phyloP scores from a whole-genome alignment of 2,797 vertebrate genomes.

The Phoxinus dragarum region DNA sequence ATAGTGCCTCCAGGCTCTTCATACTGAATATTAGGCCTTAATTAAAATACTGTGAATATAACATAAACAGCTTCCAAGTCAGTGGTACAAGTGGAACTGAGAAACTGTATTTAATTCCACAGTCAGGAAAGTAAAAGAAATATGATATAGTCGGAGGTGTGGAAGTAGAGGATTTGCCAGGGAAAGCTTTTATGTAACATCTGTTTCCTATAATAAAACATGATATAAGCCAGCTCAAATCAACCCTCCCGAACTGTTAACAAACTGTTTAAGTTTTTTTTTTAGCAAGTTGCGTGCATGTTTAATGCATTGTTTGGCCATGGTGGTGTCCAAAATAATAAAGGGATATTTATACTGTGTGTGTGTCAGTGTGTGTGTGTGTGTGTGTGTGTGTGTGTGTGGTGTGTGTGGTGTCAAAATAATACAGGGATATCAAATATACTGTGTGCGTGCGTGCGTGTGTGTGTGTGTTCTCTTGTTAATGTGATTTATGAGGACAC shows the following conservation, averaged over 20 bases:
- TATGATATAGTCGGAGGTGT: constrained; percentile 1
- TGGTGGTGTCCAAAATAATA: not conserved
- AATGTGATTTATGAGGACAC: too few relatives aligned
- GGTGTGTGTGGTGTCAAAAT: not conserved
- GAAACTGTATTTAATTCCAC: too few relatives aligned
- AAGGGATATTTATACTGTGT: not conserved
- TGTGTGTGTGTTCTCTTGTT: too few relatives aligned
- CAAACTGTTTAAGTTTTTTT: constrained; percentile 16
- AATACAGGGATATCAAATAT: not conserved
- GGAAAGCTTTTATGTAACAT: constrained; percentile 26
- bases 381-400: too few relatives aligned
- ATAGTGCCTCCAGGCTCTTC: not conserved
- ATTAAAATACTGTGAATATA: constrained; percentile 1
- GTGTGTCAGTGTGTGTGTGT: not conserved
- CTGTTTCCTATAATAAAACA: constrained; percentile 24
- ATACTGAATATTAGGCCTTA: not conserved
- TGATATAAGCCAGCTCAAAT: not conserved
- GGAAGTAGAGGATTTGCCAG: not conserved
- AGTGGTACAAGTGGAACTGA: not conserved
- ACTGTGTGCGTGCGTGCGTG: too few relatives aligned
- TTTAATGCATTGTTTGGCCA: not conserved
- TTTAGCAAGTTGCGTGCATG: not conserved
- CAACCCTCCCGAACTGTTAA: constrained; percentile 2
- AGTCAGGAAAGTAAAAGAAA: not conserved
- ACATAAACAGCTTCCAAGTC: not conserved